Evolutionary conservation across 1,140 invertebrate species (phyloP).

Genomic region (Riptortus pedestris): DNA sequence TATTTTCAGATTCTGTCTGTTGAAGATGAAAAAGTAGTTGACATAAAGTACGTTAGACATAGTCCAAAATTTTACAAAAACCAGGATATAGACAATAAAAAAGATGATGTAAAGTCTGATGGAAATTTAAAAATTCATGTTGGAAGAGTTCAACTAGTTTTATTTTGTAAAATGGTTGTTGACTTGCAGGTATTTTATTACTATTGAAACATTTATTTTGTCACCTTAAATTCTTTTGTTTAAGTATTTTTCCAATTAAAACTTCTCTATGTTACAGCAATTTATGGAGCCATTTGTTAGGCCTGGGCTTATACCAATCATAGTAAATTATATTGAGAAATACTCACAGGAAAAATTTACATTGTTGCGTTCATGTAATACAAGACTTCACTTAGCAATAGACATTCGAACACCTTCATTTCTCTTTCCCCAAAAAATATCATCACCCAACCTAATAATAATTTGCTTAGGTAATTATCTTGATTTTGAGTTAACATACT

Average conservation of each 20-base stretch:
- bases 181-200: conserved; percentile 51
- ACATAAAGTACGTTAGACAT: conserved; percentile 62
- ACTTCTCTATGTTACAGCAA: conserved; percentile 42
- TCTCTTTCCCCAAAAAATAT: conserved; percentile 65
- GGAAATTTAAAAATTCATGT: conserved; percentile 57
- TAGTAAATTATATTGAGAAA: conserved; percentile 37
- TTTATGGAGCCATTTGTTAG: conserved; percentile 54
- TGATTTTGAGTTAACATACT: background rate
- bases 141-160: conserved; percentile 58
- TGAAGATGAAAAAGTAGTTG: conserved; percentile 66
- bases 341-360: conserved; percentile 37
- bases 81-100: conserved; percentile 38
- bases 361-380: conserved; percentile 48
- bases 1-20: conserved; percentile 31
- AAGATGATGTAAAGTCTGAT: conserved; percentile 49
- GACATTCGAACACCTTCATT: conserved; percentile 64
- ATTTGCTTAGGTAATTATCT: conserved; percentile 53
- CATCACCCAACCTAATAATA: conserved; percentile 66
- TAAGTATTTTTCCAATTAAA: too few species aligned
- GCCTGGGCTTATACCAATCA: conserved; percentile 37
- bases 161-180: conserved; percentile 58
- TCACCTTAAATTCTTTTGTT: too few species aligned
- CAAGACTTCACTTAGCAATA: conserved; percentile 56
- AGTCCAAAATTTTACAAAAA: conserved; percentile 47
- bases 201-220: background rate